These are phyloP conservation scores for Sphaeridia pumilis DNA, from an alignment of 2,888 invertebrate genomes.

Conservation along the genomic window DNA sequence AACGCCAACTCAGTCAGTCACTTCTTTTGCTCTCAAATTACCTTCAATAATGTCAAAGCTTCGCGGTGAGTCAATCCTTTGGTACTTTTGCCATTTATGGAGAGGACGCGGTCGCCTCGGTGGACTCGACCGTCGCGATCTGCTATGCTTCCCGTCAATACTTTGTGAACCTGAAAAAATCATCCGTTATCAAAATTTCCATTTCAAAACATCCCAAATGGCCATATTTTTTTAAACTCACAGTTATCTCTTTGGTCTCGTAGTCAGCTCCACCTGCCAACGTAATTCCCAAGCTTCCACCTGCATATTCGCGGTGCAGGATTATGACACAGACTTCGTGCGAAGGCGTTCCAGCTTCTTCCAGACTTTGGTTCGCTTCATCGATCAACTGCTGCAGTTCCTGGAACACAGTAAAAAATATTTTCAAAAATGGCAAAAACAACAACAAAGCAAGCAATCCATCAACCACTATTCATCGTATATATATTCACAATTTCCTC, in stretches of 20 bases:
- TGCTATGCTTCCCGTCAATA: conserved; percentile 71
- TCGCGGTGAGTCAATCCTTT: conserved; percentile 73
- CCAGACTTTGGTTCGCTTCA: conserved; percentile 53
- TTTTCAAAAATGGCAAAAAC: too few species aligned
- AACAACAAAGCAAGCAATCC: too few species aligned
- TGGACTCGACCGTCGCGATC: conserved; percentile 74
- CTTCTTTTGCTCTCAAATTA: too few species aligned
- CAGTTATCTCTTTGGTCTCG: conserved; percentile 82
- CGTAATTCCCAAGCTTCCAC: conserved; percentile 71
- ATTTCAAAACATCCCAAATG: neutral
- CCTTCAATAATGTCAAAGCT: conserved; percentile 76
- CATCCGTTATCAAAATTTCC: neutral
- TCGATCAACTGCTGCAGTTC: conserved; percentile 55
- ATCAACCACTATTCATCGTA: too few species aligned
- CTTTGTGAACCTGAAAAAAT: conserved; percentile 62
- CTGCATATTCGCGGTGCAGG: conserved; percentile 54
- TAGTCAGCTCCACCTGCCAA: conserved; percentile 81
- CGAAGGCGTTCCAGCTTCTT: conserved; percentile 43
- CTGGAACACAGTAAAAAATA: too few species aligned
- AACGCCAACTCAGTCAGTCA: too few species aligned
- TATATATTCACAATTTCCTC: too few species aligned
- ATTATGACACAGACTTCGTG: conserved; percentile 54
- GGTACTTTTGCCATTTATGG: conserved; percentile 76
- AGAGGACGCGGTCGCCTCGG: conserved; percentile 74
- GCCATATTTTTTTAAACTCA: too few species aligned